Evolutionary conservation across 2,797 vertebrate species (phyloP).

Genomic region (Phoebastria nigripes): DNA sequence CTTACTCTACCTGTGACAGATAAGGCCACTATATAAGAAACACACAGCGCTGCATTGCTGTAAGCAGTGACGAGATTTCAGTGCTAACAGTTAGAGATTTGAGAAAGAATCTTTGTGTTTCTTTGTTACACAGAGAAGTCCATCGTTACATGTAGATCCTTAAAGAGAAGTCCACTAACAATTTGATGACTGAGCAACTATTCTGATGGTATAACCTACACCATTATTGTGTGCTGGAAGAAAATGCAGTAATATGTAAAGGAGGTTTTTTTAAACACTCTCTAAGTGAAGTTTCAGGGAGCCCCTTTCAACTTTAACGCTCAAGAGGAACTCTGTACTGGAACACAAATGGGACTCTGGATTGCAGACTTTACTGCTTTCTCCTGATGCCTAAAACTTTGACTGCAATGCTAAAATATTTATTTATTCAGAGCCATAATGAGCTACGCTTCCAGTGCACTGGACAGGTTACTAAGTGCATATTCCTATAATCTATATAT

Average conservation of each 20-base stretch:
- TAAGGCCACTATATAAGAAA: not conserved
- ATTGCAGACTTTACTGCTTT: not conserved
- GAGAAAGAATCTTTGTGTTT: not conserved
- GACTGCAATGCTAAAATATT: not conserved
- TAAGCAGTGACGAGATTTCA: not conserved
- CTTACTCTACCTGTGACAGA: not conserved
- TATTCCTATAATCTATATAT: not conserved
- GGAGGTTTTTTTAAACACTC: not conserved
- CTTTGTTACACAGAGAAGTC: rapidly evolving
- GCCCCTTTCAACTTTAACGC: not conserved
- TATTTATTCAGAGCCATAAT: not conserved
- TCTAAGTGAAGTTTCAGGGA: not conserved
- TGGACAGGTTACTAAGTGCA: not conserved
- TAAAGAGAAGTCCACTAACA: not conserved
- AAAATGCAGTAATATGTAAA: not conserved
- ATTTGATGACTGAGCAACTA: not conserved
- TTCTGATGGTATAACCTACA: not conserved
- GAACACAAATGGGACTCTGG: not conserved
- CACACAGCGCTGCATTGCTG: not conserved
- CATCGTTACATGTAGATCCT: rapidly evolving
- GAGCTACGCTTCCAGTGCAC: not conserved
- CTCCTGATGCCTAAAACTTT: not conserved
- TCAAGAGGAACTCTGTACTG: not conserved
- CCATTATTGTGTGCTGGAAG: not conserved
- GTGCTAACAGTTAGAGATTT: not conserved